Conservation (phyloP, 1,140 invertebrate genomes). For the Sitodiplosis mosellana region DNA sequence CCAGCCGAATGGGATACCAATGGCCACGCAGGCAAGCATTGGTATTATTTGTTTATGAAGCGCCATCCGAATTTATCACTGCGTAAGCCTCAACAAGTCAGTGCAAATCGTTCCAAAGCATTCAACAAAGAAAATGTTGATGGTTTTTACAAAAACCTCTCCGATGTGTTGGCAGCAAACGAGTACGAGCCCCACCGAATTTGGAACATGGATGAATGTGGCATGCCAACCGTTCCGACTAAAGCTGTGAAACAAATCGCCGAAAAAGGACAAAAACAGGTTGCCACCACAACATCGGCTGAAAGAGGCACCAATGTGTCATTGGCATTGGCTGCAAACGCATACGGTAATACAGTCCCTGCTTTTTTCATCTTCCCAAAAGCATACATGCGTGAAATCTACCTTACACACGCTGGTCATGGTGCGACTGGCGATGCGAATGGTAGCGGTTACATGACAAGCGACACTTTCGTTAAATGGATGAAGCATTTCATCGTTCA, state of each 20-base stretch:
- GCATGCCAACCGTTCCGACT: slow-evolving; percentile 17
- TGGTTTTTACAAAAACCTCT: not conserved
- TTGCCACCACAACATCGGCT: slow-evolving; percentile 13
- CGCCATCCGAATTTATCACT: not conserved
- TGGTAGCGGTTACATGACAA: slow-evolving; percentile 17
- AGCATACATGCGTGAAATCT: slow-evolving; percentile 16
- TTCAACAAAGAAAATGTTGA: no score
- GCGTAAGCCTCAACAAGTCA: not conserved
- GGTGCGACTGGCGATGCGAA: slow-evolving; percentile 15
- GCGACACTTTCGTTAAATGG: slow-evolving; percentile 17
- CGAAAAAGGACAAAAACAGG: slow-evolving; percentile 14
- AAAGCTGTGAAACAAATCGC: slow-evolving; percentile 18
- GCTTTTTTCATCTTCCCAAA: slow-evolving; percentile 21
- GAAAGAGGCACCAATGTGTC: slow-evolving; percentile 21
- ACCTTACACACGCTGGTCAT: slow-evolving; percentile 16
- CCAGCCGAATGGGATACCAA: not conserved
- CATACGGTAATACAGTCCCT: slow-evolving; percentile 15
- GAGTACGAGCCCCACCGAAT: slow-evolving; percentile 7
- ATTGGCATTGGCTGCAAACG: slow-evolving; percentile 13
- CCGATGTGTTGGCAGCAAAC: not conserved
- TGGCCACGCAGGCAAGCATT: not conserved
- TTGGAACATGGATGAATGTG: slow-evolving; percentile 23
- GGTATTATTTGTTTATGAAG: not conserved
- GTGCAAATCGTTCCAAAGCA: not conserved
- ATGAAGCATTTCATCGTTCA: slow-evolving; percentile 22